A percentile compares a stretch with the other conserved stretches of the same genome.
These are phyloP conservation scores for Anthopleura sola DNA, from an alignment of 64 coral and sea anemone genomes.

Conservation along the genomic window DNA sequence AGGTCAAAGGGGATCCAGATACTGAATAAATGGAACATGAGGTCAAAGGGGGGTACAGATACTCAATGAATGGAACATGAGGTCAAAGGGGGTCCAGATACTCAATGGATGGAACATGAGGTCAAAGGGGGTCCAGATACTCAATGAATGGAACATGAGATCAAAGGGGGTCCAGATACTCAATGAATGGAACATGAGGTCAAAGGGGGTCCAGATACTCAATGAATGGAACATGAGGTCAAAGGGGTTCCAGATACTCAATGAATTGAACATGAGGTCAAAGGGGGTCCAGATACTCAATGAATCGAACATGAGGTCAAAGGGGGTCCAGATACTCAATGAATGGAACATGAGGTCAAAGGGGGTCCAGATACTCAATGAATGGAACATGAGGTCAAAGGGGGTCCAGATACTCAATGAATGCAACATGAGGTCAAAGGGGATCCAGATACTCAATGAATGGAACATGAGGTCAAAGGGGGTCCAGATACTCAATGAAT, in stretches of 20 bases:
- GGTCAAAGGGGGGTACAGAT: not conserved
- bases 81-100: too few relatives aligned
- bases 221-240: too few relatives aligned
- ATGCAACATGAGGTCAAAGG: not conserved
- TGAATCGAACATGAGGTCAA: not conserved
- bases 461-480: too few relatives aligned
- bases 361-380: not conserved
- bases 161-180: too few relatives aligned
- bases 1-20: not conserved
- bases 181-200: too few relatives aligned
- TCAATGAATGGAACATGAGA: too few relatives aligned
- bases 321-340: not conserved
- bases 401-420: not conserved
- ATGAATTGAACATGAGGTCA: not conserved
- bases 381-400: not conserved
- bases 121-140: too few relatives aligned
- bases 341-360: not conserved
- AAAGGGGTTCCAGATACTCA: too few relatives aligned
- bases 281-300: not conserved
- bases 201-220: too few relatives aligned
- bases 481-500: not conserved
- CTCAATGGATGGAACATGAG: too few relatives aligned
- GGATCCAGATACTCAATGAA: too few relatives aligned
- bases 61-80: too few relatives aligned
- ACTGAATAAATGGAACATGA: not conserved